Percentiles rank a stretch among this genome's conserved stretches.
Evolutionary conservation across 2,888 invertebrate genomes (phyloP).

Genomic region (Caenorhabditis drosophilae): DNA sequence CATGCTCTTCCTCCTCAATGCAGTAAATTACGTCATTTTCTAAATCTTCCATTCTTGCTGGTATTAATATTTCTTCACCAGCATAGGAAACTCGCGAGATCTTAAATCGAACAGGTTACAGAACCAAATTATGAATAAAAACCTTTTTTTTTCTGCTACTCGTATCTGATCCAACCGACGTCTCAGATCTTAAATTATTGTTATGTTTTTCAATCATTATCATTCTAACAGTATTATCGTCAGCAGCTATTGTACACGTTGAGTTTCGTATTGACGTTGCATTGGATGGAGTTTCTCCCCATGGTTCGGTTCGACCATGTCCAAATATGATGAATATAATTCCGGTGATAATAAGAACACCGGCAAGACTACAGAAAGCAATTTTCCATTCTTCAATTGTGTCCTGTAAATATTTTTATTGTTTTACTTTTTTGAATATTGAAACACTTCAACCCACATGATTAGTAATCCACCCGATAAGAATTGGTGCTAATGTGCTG

Average conservation of each 20-base stretch:
- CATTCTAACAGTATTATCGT: conserved; percentile 27
- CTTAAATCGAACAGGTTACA: conserved; percentile 3
- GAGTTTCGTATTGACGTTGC: conserved; percentile 18
- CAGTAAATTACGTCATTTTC: conserved; percentile 42
- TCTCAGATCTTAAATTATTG: conserved; percentile 23
- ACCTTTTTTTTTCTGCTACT: conserved; percentile 14
- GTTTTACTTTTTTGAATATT: background rate
- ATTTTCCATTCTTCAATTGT: conserved; percentile 50
- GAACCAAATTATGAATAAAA: background rate
- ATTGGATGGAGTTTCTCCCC: conserved; percentile 38
- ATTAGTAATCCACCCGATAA: conserved; percentile 59
- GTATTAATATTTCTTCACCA: conserved; percentile 31
- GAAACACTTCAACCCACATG: conserved; percentile 29
- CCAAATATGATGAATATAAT: conserved; percentile 60
- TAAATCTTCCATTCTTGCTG: conserved; percentile 37
- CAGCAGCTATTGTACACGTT: conserved; percentile 15
- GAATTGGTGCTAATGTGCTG: conserved; percentile 53
- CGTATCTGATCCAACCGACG: conserved; percentile 9
- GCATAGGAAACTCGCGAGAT: conserved; percentile 30
- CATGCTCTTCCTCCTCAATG: conserved; percentile 28
- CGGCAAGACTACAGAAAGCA: conserved; percentile 60
- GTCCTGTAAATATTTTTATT: conserved; percentile 18
- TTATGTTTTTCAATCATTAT: conserved; percentile 36
- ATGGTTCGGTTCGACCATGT: conserved; percentile 48
- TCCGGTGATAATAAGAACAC: conserved; percentile 54